Evolutionary conservation across 2,797 vertebrate genomes (phyloP).

Genomic region (Rhinoraja longicauda): DNA sequence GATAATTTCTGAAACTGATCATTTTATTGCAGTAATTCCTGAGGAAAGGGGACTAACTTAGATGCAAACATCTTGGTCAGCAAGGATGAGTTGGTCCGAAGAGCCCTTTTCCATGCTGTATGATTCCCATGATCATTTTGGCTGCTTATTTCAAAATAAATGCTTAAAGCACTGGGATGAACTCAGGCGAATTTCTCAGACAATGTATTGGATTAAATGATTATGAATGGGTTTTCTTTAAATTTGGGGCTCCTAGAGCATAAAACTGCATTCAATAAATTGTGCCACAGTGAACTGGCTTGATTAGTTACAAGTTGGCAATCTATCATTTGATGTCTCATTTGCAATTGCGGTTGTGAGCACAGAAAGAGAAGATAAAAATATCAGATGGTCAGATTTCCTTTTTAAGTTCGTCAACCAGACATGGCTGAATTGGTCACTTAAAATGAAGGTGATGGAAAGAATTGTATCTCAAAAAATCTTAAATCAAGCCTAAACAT

Average conservation of each 20-base stretch:
- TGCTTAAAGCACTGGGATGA: not conserved
- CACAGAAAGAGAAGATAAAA: no score
- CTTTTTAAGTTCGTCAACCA: not conserved
- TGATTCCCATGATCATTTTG: no score
- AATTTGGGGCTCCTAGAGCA: not conserved
- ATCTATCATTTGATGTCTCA: no score
- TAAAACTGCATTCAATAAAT: not conserved
- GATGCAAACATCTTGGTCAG: no score
- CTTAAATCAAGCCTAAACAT: not conserved
- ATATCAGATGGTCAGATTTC: not conserved
- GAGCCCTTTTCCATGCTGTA: no score
- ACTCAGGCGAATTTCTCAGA: not conserved
- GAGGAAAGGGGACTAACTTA: no score
- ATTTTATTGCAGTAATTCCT: not conserved
- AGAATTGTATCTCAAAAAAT: not conserved
- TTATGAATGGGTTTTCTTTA: not conserved
- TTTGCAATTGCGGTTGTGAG: no score
- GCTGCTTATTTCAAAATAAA: no score
- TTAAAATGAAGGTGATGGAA: not conserved
- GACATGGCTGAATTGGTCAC: not conserved
- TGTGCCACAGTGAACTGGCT: no score
- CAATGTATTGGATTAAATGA: not conserved
- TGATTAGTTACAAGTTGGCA: no score
- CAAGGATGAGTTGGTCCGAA: not conserved
- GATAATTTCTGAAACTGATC: not conserved